Evolutionary conservation across 2,113 vertebrate genomes (phyloP).

Genomic region (Zeus faber): DNA sequence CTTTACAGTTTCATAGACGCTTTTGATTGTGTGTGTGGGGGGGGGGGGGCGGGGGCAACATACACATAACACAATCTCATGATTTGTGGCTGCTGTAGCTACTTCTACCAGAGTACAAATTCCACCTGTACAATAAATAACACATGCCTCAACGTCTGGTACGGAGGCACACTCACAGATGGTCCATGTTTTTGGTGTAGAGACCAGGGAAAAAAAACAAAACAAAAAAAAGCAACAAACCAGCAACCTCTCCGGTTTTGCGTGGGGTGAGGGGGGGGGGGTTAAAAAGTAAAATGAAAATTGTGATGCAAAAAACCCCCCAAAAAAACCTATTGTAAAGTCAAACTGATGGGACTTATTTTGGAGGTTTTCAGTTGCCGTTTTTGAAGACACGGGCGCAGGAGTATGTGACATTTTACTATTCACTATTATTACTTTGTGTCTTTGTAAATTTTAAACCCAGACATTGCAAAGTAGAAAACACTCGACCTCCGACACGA

Average conservation of each 20-base stretch:
- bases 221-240: no score
- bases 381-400: neutral
- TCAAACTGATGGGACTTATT: no score
- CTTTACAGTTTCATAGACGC: conserved; percentile 10
- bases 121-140: conserved; percentile 54
- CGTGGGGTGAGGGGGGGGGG: no score
- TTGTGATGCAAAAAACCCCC: no score
- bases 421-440: no score
- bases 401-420: no score
- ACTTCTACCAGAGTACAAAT: conserved; percentile 16
- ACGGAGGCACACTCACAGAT: neutral
- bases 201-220: neutral
- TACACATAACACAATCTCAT: conserved; percentile 3
- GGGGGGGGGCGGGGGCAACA: conserved; percentile 10
- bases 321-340: no score
- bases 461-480: neutral
- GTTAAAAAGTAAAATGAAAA: no score
- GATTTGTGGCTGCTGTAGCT: neutral
- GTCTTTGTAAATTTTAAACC: neutral
- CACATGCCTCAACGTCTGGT: neutral
- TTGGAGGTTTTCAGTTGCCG: no score
- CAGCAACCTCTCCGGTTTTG: no score
- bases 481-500: conserved; percentile 5
- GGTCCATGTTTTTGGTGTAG: no score
- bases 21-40: no score